Base-by-base conservation (phyloP, 2,888 invertebrate species). In the Nowickia ferox region DNA sequence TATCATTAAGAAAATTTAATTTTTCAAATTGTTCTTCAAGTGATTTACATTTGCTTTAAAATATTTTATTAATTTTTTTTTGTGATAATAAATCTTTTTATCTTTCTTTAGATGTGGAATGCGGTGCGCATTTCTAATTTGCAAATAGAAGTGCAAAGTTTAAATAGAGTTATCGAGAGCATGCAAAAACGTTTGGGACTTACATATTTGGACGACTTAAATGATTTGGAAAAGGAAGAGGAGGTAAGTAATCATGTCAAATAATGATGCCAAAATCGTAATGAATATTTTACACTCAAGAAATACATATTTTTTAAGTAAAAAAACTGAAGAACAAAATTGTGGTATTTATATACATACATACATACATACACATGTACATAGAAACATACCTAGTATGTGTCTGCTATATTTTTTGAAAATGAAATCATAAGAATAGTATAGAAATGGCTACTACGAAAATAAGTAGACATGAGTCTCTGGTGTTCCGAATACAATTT, bases 151-250 rank as follows among this genome's bases (percentile, higher is more conserved):
- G 88, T 93, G n/a, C 87, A 88, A 30, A 84, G 87, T 13, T 87
- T 93, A 65, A 89, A 89, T 46, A 88, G 88, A 42, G 88, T 91
- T 48, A 88, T 93, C 63, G 90, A 90, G 15, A 90, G 86, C 68
- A 90, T 93, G 88, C 91, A 91, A 69, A 89, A 90, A 77, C 90
- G 91, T 30, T 84, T 93, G 88, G 92, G 92, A 80, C 87, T 93
- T 2, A 88, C 91, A 78, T 91, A 92, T 87, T 88, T 93, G 84
- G 92, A 93, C 55, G 92, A 93, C 38, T 82, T 92, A n/a, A 89
- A 87, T 44, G 91, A 92, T 75, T 91, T 92, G 74, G 91, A 92
- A 88, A 90, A 92, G 82, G 91, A 91, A 89, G 93, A 91, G 79
- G 91, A 91, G 90, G 93, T 93, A 88, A 90, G 89, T 84, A 22